A percentile compares a stretch with the other conserved stretches of the same genome.
These are phyloP conservation scores for Trichosurus vulpecula DNA, from an alignment of 2,797 vertebrate genomes.

Conservation along the genomic window DNA sequence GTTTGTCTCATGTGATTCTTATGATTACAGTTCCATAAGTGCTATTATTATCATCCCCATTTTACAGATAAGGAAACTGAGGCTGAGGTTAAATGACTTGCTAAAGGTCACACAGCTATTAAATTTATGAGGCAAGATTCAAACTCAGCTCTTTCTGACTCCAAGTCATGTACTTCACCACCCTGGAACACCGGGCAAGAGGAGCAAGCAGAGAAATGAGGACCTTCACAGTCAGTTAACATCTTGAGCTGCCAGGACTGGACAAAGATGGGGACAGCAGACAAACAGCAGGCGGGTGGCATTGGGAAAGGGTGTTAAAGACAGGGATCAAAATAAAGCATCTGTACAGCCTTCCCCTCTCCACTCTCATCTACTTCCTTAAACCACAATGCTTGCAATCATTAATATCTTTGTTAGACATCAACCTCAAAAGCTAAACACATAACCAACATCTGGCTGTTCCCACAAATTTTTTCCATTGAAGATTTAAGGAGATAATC, in stretches of 20 bases:
- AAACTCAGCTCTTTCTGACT: not conserved
- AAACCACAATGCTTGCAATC: not conserved
- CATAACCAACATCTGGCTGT: not conserved
- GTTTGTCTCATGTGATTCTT: not conserved
- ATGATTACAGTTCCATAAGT: not conserved
- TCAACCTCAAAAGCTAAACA: conserved; percentile 18
- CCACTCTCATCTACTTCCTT: not conserved
- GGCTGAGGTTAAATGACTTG: not conserved
- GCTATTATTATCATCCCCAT: not conserved
- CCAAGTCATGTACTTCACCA: not conserved
- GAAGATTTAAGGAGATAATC: conserved; percentile 17
- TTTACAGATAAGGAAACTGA: not conserved
- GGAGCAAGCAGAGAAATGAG: not conserved
- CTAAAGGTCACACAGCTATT: not conserved
- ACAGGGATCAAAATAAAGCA: not conserved
- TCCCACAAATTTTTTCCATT: not conserved
- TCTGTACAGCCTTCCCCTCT: fast-evolving
- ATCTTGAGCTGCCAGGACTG: not conserved
- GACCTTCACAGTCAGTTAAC: not conserved
- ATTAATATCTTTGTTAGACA: conserved; percentile 15
- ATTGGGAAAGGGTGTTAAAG: not conserved
- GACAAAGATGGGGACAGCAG: not conserved
- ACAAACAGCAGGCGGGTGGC: not conserved
- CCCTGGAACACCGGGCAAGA: not conserved
- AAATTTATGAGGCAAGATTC: not conserved